Base-by-base conservation (phyloP, 2,888 invertebrate species). In the Oithona nana region DNA sequence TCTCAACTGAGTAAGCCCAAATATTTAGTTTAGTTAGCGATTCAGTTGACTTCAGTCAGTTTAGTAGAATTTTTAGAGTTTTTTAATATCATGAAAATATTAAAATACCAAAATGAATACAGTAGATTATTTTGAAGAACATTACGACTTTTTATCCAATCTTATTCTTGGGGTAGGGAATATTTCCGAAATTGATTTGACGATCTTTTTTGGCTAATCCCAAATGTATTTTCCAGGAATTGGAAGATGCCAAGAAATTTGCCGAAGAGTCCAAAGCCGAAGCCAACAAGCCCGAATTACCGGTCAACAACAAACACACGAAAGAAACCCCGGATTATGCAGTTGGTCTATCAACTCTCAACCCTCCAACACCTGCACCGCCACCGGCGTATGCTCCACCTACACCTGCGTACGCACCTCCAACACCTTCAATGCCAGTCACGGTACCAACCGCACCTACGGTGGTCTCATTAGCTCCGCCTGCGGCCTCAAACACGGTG, bases 311-410 rank as follows among this genome's bases (percentile, higher is more conserved):
- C 68, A 29, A 68, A 65, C 56, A 56, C 49, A 28, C 63, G 4
- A 58, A 64, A 22, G 72, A 77, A 24, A 86, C 87, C 4, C 88
- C 88, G 0, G 88, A 88, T 72, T 88, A 88, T 72, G 88, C 88
- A 11, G 84, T 83, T 61, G 86, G 86, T 13, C 75, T 87, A 29
- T 78, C 82, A 4, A 78, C 83, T 3, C 78, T 82, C 24, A 77
- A 77, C 65, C 78, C 80, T 63, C 76, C 79, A 2, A 67, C 68
- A 1, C 69, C 70, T 16, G 67, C 69, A 22, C 65, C 65, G 31
- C 61, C 67, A 6, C 64, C 64, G 3, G 64, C 66, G 24, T 61
- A 65, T 52, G 65, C 66, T 2, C 57, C 64, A 20, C 65, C 67
- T 16, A 65, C 67, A 8, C 67, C 68, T 2, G 55, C 54, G n/a